phyloP scores from a whole-genome alignment of 2,113 vertebrate species.

The Gallinago paraguaiae region DNA sequence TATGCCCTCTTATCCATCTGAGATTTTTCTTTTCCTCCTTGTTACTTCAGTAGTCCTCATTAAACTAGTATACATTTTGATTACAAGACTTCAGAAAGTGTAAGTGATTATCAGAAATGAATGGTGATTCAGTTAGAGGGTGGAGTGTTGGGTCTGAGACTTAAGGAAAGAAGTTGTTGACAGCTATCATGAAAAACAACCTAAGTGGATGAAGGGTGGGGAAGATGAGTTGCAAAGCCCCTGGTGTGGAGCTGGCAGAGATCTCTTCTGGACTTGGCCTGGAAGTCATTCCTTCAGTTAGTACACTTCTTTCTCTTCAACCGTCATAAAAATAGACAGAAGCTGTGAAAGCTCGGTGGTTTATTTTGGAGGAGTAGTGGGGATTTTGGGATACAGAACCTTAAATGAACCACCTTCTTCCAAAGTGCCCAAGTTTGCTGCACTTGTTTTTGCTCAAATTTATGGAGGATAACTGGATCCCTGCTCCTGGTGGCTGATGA shows the following conservation, averaged over 20 bases:
- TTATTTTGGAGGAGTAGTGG: not conserved
- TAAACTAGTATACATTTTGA: not conserved
- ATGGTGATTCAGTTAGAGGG: accelerated
- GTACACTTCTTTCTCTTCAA: not conserved
- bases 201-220: not conserved
- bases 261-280: not conserved
- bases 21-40: not conserved
- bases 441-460: not conserved
- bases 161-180: not conserved
- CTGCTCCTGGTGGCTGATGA: not conserved
- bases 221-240: not conserved
- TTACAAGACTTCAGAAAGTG: not conserved
- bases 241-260: not conserved
- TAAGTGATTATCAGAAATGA: not conserved
- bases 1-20: not conserved
- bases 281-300: not conserved
- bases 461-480: not conserved
- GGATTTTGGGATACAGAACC: not conserved
- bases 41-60: not conserved
- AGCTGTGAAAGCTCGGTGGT: not conserved
- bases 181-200: not conserved
- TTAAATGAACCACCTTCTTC: not conserved
- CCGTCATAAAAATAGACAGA: not conserved
- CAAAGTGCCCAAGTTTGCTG: not conserved
- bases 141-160: not conserved